Percentiles rank a stretch among this genome's conserved stretches.
These are phyloP conservation scores for Cyclura pinguis DNA, from an alignment of 2,797 vertebrate species.

Conservation along the genomic window DNA sequence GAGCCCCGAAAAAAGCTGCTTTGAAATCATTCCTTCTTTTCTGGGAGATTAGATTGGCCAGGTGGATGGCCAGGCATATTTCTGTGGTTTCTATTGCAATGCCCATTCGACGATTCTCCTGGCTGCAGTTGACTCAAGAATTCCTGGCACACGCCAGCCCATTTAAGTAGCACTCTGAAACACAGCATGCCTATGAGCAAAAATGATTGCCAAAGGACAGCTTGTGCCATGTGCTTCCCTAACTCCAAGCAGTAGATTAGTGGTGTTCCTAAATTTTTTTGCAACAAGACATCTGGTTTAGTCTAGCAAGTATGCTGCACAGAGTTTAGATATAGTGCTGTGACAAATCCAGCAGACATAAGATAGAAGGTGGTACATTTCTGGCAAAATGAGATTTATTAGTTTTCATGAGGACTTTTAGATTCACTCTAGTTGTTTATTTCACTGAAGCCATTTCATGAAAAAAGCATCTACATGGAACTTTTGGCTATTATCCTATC, in stretches of 20 bases:
- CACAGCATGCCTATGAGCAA: background rate
- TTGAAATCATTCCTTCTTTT: background rate
- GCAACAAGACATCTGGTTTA: conserved; percentile 6
- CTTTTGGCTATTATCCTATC: background rate
- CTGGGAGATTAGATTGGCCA: background rate
- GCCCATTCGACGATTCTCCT: background rate
- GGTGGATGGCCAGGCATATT: background rate
- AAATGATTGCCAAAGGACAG: background rate
- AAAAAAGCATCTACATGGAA: background rate
- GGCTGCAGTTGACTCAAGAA: conserved; percentile 6
- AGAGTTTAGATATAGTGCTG: background rate
- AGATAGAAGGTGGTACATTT: background rate
- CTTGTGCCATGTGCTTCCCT: background rate
- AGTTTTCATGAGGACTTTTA: background rate
- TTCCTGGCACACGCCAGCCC: background rate
- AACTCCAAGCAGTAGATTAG: conserved; percentile 9
- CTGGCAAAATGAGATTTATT: too few relatives aligned
- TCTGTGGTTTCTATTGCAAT: background rate
- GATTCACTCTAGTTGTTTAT: background rate
- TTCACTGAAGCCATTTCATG: background rate
- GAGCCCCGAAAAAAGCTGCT: background rate
- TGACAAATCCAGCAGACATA: background rate
- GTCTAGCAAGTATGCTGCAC: background rate
- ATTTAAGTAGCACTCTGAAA: background rate
- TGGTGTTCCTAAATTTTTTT: background rate